A percentile compares a stretch with the other conserved stretches of the same genome.
Conservation (phyloP, 2,113 vertebrate genomes). For the Psilopsiagon aurifrons region DNA sequence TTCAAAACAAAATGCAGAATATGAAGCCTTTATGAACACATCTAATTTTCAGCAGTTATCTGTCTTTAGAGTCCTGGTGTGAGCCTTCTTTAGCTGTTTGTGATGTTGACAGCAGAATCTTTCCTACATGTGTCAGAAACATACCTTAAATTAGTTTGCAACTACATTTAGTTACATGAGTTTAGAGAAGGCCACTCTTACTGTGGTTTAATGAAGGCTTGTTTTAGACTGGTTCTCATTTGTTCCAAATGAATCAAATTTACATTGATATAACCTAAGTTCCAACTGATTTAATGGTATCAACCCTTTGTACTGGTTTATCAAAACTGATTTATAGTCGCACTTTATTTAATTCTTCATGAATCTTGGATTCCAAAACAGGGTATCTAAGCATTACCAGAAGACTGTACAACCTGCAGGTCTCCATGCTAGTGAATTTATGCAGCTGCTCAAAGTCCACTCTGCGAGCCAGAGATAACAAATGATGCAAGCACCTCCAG, state of each 20-base stretch:
- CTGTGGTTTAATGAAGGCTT: not conserved
- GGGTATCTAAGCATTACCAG: not conserved
- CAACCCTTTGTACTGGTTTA: not conserved
- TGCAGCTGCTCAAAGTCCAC: not conserved
- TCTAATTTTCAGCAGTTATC: not conserved
- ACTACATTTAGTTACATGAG: not conserved
- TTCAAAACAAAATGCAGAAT: not conserved
- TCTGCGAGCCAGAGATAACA: not conserved
- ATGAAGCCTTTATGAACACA: not conserved
- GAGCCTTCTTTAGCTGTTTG: not conserved
- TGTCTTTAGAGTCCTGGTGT: not conserved
- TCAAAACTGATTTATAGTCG: not conserved
- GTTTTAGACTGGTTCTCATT: not conserved
- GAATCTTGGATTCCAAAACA: not conserved
- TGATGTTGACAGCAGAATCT: not conserved
- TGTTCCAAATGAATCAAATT: not conserved
- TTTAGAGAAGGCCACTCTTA: not conserved
- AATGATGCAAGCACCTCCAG: not conserved
- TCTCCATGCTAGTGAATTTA: not conserved
- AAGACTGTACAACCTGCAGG: not conserved
- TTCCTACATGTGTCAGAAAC: not conserved
- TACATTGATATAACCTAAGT: not conserved
- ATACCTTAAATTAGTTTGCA: slow-evolving; percentile 5
- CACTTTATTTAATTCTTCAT: not conserved
- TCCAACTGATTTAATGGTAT: not conserved